These are phyloP conservation scores for Morpho helenor DNA, from an alignment of 2,888 invertebrate species.

Conservation along the genomic window DNA sequence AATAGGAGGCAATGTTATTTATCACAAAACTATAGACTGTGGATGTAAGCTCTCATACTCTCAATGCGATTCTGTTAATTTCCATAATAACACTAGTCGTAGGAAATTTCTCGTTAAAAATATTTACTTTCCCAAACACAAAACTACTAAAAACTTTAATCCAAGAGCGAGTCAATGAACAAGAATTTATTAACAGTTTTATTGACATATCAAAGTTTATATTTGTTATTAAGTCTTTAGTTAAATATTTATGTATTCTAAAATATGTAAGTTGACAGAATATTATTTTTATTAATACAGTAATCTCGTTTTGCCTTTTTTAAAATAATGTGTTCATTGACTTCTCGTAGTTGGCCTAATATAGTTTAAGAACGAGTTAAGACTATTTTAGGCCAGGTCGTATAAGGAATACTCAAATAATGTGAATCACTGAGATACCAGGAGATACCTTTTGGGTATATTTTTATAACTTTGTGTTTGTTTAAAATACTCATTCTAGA, in stretches of 20 bases:
- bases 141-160: too few species aligned
- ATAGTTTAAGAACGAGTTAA: not conserved
- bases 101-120: too few species aligned
- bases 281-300: constrained; percentile 23
- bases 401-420: not conserved
- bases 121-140: too few species aligned
- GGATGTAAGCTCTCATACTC: too few species aligned
- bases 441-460: not conserved
- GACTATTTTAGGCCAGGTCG: not conserved
- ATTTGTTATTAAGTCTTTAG: constrained; percentile 16
- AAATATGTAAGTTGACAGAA: too few species aligned
- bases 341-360: constrained; percentile 22
- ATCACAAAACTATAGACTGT: too few species aligned
- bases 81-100: too few species aligned
- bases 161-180: too few species aligned
- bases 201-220: not conserved
- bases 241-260: too few species aligned
- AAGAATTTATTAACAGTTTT: too few species aligned
- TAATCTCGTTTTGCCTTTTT: constrained; percentile 36
- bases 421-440: not conserved
- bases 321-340: constrained; percentile 37
- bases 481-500: not conserved
- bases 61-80: too few species aligned
- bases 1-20: too few species aligned
- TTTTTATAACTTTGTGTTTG: not conserved